These are phyloP conservation scores for Limenitis arthemis DNA, from an alignment of 2,888 invertebrate genomes.

Conservation along the genomic window DNA sequence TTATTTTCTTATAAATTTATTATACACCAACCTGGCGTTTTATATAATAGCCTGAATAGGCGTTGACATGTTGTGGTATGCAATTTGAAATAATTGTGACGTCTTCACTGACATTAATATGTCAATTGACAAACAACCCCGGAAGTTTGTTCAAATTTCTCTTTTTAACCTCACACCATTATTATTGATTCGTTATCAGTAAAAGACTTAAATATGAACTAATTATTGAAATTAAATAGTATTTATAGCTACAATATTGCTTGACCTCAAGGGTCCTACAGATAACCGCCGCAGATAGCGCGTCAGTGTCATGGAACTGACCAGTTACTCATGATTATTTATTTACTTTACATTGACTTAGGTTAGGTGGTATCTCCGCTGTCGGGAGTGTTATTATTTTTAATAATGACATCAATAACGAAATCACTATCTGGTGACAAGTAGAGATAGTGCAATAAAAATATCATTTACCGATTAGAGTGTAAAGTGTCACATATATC, in stretches of 20 bases:
- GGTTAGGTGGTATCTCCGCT: slow-evolving; percentile 28
- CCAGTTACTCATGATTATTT: slow-evolving; percentile 43
- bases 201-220: slow-evolving; percentile 61
- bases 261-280: slow-evolving; percentile 44
- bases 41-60: slow-evolving; percentile 54
- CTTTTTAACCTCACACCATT: slow-evolving; percentile 36
- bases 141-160: slow-evolving; percentile 58
- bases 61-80: slow-evolving; percentile 63
- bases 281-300: slow-evolving; percentile 48
- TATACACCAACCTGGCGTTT: slow-evolving; percentile 54
- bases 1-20: slow-evolving; percentile 66
- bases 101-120: slow-evolving; percentile 44
- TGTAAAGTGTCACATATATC: slow-evolving; percentile 57
- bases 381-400: slow-evolving; percentile 22
- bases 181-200: slow-evolving; percentile 58
- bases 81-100: slow-evolving; percentile 48
- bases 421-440: slow-evolving; percentile 39
- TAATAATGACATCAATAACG: slow-evolving; percentile 29
- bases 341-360: slow-evolving; percentile 39
- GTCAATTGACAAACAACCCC: slow-evolving; percentile 37
- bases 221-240: slow-evolving; percentile 67
- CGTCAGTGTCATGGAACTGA: slow-evolving; percentile 62
- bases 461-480: slow-evolving; percentile 45
- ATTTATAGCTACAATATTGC: slow-evolving; percentile 58
- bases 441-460: slow-evolving; percentile 43